Conservation (phyloP, 2,113 vertebrate genomes). For the Seriola dumerili region DNA sequence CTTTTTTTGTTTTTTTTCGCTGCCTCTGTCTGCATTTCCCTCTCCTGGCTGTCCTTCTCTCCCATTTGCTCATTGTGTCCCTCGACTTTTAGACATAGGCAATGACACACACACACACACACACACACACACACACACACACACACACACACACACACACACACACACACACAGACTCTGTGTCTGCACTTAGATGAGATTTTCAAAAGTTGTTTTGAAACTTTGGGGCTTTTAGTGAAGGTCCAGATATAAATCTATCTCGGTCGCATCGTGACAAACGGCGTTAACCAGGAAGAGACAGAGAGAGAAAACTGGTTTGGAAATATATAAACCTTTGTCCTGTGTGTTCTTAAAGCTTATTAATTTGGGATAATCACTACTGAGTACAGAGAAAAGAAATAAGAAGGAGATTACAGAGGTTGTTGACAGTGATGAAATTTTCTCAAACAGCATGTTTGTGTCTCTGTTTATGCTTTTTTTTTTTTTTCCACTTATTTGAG, state of each 20-base stretch:
- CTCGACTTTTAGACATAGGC: slow-evolving; percentile 1
- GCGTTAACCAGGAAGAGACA: slow-evolving; percentile 35
- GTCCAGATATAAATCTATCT: slow-evolving; percentile 64
- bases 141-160: slow-evolving; percentile 27
- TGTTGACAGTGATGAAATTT: background rate
- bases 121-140: slow-evolving; percentile 5
- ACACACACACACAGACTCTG: slow-evolving; percentile 25
- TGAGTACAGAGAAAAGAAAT: slow-evolving; percentile 33
- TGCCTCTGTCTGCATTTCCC: slow-evolving; percentile 1
- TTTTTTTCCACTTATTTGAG: background rate
- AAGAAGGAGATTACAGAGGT: background rate
- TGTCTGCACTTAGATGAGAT: slow-evolving; percentile 61
- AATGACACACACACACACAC: background rate
- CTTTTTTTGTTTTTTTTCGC: background rate
- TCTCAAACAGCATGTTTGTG: background rate
- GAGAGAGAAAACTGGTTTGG: slow-evolving; percentile 12
- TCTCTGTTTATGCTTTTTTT: background rate
- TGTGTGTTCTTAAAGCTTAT: slow-evolving; percentile 32
- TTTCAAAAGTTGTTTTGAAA: slow-evolving; percentile 69
- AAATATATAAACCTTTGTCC: slow-evolving; percentile 40
- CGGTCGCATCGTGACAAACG: slow-evolving; percentile 32
- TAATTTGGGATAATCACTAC: slow-evolving; percentile 10
- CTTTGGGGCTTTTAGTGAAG: slow-evolving; percentile 62
- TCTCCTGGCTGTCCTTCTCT: slow-evolving; percentile 12
- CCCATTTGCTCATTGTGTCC: slow-evolving; percentile 24